Base-by-base conservation (phyloP, 1,140 invertebrate genomes). In the Hermetia illucens region DNA sequence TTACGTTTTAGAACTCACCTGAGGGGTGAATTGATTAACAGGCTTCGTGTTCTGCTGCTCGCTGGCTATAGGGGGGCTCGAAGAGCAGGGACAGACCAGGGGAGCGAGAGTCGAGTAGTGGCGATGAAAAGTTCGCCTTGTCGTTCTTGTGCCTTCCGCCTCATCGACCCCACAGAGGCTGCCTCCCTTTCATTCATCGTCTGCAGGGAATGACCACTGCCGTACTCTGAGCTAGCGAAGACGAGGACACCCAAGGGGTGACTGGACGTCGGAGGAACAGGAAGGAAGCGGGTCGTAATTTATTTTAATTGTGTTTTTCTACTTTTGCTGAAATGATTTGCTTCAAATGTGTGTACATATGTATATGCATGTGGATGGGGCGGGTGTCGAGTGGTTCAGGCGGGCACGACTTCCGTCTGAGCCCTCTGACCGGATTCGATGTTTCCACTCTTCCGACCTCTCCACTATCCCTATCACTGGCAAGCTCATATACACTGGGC, bases 1-100 rank as follows among this genome's bases (percentile, higher is more conserved):
- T 34, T 34, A 34, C 32, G 32, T 34, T 34, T 34, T 34, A 34
- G 32, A 34, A 34, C 17, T 34, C 32, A 34, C 32, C 32, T 34
- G 32, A 27, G 32, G 32, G 32, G 32, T 34, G 32, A 34, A 34
- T 34, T 34, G 32, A 34, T 34, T 34, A 34, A 34, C 32, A 34
- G 32, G 32, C 32, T 34, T 19, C 32, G 19, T 34, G 12, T 10
- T 34, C 19, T 15, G 16, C 19, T 12, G 15, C 6, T 33, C 9
- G 6, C 6, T 15, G 32, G 32, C 5, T 32, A 5, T 8, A 9
- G 16, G 31, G 10, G 10, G 31, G 6, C 16, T 15, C 6, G 6
- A 9, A 12, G 6, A 5, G 16, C 9, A 16, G 6, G 31, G 31
- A 16, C 6, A 6, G 13, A 16, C 6, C 16, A 32, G 31, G 31